These are phyloP conservation scores for Phaetusa simplex DNA, from an alignment of 2,113 vertebrate species.

Conservation along the genomic window DNA sequence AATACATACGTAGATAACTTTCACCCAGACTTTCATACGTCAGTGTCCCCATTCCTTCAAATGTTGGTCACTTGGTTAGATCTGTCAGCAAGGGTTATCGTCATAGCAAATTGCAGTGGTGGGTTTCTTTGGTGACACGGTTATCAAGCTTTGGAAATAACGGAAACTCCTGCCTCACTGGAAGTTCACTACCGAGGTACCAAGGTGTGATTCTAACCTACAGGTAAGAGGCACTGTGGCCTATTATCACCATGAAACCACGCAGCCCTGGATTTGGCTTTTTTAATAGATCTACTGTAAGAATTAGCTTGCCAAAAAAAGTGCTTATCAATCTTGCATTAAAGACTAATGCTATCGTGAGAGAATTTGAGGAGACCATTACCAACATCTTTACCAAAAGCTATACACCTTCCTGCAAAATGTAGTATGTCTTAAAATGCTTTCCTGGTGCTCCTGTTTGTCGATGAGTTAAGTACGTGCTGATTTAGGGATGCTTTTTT, in stretches of 20 bases:
- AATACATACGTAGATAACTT: background rate
- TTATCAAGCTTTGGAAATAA: background rate
- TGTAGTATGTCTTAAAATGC: background rate
- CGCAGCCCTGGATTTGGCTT: background rate
- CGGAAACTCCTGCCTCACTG: background rate
- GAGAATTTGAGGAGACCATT: background rate
- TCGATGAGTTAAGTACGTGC: background rate
- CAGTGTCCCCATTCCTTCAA: background rate
- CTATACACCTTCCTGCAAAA: background rate
- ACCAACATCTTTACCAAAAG: background rate
- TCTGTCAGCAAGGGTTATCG: background rate
- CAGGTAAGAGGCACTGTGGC: background rate
- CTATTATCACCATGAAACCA: background rate
- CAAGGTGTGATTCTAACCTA: background rate
- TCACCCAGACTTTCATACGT: background rate
- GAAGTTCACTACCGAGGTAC: background rate
- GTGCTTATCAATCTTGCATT: background rate
- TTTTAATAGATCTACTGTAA: background rate
- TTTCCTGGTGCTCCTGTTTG: slow-evolving; percentile 15
- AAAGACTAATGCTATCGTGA: background rate
- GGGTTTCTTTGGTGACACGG: background rate
- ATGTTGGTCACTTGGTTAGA: background rate
- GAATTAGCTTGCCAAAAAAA: background rate
- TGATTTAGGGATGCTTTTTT: slow-evolving; percentile 38
- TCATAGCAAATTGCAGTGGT: background rate